These are phyloP conservation scores for Ammospiza caudacuta DNA, from an alignment of 2,113 vertebrate genomes.

Conservation along the genomic window DNA sequence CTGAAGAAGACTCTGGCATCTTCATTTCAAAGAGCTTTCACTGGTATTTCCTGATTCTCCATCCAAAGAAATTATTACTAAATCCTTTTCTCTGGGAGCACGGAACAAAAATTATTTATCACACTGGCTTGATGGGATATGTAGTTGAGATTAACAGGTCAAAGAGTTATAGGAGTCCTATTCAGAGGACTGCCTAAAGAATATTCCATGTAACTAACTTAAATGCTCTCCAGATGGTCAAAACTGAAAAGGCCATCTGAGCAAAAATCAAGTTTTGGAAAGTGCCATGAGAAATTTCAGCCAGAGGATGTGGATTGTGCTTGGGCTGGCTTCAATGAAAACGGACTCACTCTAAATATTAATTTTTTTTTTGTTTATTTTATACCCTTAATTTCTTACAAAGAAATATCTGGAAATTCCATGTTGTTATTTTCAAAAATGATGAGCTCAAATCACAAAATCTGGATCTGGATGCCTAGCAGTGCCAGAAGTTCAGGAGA, in stretches of 20 bases:
- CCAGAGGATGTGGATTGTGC: conserved; percentile 39
- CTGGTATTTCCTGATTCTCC: conserved; percentile 69
- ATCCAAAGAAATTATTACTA: conserved; percentile 68
- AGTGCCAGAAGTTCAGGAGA: conserved; percentile 56
- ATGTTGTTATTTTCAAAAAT: conserved; percentile 42
- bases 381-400: neutral
- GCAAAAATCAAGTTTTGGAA: conserved; percentile 45
- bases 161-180: conserved; percentile 40
- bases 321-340: conserved; percentile 39
- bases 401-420: conserved; percentile 42
- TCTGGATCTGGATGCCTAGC: conserved; percentile 31
- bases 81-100: conserved; percentile 22
- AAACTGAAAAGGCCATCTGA: conserved; percentile 60
- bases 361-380: neutral
- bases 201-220: conserved; percentile 15
- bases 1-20: conserved; percentile 67
- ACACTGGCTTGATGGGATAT: conserved; percentile 56
- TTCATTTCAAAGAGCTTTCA: conserved; percentile 67
- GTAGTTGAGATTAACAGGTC: conserved; percentile 46
- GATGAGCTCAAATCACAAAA: conserved; percentile 51
- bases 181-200: conserved; percentile 34
- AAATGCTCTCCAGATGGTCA: conserved; percentile 46
- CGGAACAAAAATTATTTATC: conserved; percentile 53
- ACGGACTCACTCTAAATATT: neutral
- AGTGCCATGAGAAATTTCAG: conserved; percentile 55